These are phyloP conservation scores for Myotis myotis DNA, from an alignment of 2,797 vertebrate genomes.

Conservation along the genomic window DNA sequence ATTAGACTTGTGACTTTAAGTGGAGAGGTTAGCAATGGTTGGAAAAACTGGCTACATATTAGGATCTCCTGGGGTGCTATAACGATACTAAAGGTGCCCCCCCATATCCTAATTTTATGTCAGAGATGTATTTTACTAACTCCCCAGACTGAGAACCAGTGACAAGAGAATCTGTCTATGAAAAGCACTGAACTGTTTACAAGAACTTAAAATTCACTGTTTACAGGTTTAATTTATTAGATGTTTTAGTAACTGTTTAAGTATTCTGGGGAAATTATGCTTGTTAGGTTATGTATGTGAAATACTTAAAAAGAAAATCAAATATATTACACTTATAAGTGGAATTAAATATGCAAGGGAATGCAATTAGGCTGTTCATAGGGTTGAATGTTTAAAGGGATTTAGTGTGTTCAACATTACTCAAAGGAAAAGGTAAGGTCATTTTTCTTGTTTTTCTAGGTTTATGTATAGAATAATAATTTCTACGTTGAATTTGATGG, in stretches of 20 bases:
- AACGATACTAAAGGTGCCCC: not conserved
- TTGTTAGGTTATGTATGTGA: conserved; percentile 51
- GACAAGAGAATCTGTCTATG: conserved; percentile 28
- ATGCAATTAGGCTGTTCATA: conserved; percentile 57
- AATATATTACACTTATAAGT: conserved; percentile 62
- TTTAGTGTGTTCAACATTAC: conserved; percentile 50
- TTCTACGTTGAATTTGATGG: not conserved
- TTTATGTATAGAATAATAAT: conserved; percentile 34
- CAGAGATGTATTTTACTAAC: not conserved
- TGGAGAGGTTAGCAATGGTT: not conserved
- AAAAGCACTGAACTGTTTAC: conserved; percentile 31
- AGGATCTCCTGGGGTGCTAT: not conserved
- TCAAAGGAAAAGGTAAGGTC: conserved; percentile 44
- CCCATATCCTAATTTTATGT: not conserved
- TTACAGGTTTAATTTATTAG: conserved; percentile 52
- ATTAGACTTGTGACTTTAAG: not conserved
- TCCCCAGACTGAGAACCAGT: not conserved
- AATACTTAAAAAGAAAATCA: conserved; percentile 68
- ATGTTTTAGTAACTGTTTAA: conserved; percentile 53
- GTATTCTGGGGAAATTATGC: conserved; percentile 50
- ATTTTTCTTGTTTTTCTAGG: conserved; percentile 53
- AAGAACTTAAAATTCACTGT: conserved; percentile 47
- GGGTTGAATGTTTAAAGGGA: conserved; percentile 29
- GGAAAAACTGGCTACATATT: not conserved
- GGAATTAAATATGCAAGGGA: conserved; percentile 53